A percentile compares a stretch with the other conserved stretches of the same genome.
phyloP scores from a whole-genome alignment of 2,797 vertebrate genomes.

The Gadopsis marmoratus region DNA sequence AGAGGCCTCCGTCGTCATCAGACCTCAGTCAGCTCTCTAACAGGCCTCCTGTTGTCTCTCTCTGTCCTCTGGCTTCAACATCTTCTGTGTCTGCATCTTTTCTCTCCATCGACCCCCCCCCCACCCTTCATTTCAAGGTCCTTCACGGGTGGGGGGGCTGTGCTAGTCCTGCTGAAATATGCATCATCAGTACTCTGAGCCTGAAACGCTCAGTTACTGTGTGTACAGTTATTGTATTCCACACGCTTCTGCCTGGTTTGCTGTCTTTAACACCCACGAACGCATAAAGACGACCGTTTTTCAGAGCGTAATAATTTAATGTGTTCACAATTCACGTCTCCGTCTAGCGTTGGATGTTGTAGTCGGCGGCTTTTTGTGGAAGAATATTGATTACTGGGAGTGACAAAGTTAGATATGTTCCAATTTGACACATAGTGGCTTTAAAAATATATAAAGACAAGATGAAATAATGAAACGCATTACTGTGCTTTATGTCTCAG shows the following conservation, averaged over 20 bases:
- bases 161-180: slow-evolving; percentile 42
- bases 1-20: slow-evolving; percentile 7
- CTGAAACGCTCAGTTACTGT: neutral
- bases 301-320: neutral
- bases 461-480: too few relatives aligned
- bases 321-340: too few relatives aligned
- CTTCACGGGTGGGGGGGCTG: slow-evolving; percentile 1
- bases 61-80: neutral
- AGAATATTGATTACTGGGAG: too few relatives aligned
- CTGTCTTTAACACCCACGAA: neutral
- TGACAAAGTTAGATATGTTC: too few relatives aligned
- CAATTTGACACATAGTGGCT: too few relatives aligned
- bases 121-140: slow-evolving; percentile 48
- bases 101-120: neutral
- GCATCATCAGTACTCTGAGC: slow-evolving; percentile 44
- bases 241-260: slow-evolving; percentile 2
- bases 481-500: too few relatives aligned
- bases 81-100: slow-evolving; percentile 9
- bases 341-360: too few relatives aligned
- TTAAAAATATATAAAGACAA: too few relatives aligned
- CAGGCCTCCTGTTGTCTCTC: neutral
- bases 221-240: neutral
- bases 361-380: neutral
- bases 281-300: neutral
- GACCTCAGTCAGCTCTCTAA: neutral